Evolutionary conservation across 2,797 vertebrate species (phyloP), one percentile per base, ranked within the genome.

Genomic region (Muscicapa striata): DNA sequence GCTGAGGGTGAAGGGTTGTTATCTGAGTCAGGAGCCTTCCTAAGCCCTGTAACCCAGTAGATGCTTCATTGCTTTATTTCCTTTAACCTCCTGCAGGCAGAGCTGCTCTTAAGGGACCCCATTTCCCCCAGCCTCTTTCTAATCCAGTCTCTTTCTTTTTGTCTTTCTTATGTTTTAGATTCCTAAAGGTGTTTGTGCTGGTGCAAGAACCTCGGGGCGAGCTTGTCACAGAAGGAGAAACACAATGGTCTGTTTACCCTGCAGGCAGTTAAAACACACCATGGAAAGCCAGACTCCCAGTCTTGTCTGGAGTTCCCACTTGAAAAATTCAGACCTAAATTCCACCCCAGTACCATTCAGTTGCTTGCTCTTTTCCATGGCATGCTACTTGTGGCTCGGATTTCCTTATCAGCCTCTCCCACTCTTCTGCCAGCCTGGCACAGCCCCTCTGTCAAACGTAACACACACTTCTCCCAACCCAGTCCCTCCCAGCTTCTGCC

Each of bases 101-200:
- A 70, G 89, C 94, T 91, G 17, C 89, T 89, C 87, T 91, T 41
- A 27, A 86, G 89, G 83, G 63, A 94, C 70, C 91, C 89, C 19
- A 29, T 94, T 97, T 88, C 26, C 87, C 86, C 43, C 61, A 20
- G 70, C 84, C 80, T 87, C 92, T 72, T 88, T 93, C 97, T 97
- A 97, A 98, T 95, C 51, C 73, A 76, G 59, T 96, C 91, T 91
- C 96, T 97, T 97, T 96, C 97, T 97, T 94, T 92, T 97, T 95
- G 97, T 97, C 76, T 98, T 94, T 98, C 97, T 98, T 98, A 89
- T 98, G 97, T 98, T 98, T 93, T 98, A 99, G 99, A 99, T 99
- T 98, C 99, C 98, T 99, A 99, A 98, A 98, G 98, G 98, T 96
- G 97, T 97, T 96, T 97, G 98, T 97, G 97, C 98, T 97, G 98